Percentiles rank a stretch among this genome's conserved stretches.
Evolutionary conservation across 2,113 vertebrate species (phyloP).

Genomic region (Eptesicus fuscus): DNA sequence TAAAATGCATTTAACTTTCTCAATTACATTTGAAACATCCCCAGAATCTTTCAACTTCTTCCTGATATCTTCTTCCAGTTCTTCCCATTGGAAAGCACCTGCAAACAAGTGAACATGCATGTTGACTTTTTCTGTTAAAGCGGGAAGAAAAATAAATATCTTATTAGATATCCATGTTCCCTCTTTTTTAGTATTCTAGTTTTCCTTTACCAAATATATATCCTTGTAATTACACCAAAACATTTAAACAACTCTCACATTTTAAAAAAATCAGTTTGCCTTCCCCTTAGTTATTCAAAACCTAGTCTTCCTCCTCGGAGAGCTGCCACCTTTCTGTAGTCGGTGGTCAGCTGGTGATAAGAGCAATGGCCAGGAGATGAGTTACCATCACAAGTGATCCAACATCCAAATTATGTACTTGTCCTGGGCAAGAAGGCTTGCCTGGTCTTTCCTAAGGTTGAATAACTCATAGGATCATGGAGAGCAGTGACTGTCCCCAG

Average conservation of each 20-base stretch:
- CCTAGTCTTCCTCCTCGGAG: neutral
- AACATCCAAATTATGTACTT: neutral
- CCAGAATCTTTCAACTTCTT: constrained; percentile 92
- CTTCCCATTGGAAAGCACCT: constrained; percentile 96
- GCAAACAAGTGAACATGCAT: constrained; percentile 2
- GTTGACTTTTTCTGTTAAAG: neutral
- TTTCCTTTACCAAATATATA: neutral
- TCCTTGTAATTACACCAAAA: neutral
- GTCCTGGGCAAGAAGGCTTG: neutral
- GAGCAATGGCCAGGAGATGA: neutral
- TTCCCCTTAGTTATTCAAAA: neutral
- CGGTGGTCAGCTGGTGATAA: neutral
- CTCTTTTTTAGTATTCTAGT: neutral
- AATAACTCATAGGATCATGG: neutral
- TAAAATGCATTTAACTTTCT: constrained; percentile 91
- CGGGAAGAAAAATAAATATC: neutral
- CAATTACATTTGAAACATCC: constrained; percentile 89
- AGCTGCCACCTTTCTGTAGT: neutral
- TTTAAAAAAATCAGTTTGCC: neutral
- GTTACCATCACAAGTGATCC: neutral
- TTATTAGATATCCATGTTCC: neutral
- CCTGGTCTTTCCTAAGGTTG: neutral
- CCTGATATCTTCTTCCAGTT: constrained; percentile 90
- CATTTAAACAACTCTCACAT: neutral
- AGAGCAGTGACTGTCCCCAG: no score